Evolutionary conservation across 1,140 invertebrate species (phyloP), one percentile per base, ranked within the genome.

Genomic region (Drosophila sulfurigaster): DNA sequence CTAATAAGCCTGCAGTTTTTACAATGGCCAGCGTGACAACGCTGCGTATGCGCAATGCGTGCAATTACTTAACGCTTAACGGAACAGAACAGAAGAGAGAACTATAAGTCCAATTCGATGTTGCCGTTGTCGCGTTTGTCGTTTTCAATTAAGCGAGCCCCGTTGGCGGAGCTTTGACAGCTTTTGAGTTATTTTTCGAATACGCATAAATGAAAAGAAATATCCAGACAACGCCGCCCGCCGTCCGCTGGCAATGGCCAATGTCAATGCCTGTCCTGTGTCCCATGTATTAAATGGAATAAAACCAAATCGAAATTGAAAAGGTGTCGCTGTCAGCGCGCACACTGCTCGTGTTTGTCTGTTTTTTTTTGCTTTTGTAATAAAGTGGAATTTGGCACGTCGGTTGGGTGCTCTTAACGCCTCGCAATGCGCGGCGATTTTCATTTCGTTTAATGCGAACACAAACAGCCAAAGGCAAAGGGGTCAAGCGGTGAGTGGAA

Each of bases 311-410:
- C 74, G 83, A 87, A 87, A 89, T 89, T 85, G 83, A 75, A 83
- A 90, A 89, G 83, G 85, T 88, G 83, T 89, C 81, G 81, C 86
- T 85, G 86, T 81, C 81, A 72, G 65, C 82, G 65, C 82, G 67
- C 58, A 49, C 46, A 51, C 20, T 32, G 32, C 32, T 32, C 32
- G 32, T 32, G 32, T 32, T 8, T 32, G 32, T 38, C 35, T 38
- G 6, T 38, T 38, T 8, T 38, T 58, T 60, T 70, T 76, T 70
- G 57, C 70, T 70, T 79, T 85, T 69, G 81, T 88, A 89, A 88
- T 88, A 88, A 88, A 88, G 71, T 81, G 85, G 85, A 88, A 88
- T 89, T 88, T 88, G 83, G 85, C 85, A 88, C 83, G 74, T 80
- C 80, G 83, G 67, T 79, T 88, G 63, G 63, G n/a, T 56, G 63